These are phyloP conservation scores for Zosterops borbonicus DNA, from an alignment of 2,113 vertebrate species.

Conservation along the genomic window DNA sequence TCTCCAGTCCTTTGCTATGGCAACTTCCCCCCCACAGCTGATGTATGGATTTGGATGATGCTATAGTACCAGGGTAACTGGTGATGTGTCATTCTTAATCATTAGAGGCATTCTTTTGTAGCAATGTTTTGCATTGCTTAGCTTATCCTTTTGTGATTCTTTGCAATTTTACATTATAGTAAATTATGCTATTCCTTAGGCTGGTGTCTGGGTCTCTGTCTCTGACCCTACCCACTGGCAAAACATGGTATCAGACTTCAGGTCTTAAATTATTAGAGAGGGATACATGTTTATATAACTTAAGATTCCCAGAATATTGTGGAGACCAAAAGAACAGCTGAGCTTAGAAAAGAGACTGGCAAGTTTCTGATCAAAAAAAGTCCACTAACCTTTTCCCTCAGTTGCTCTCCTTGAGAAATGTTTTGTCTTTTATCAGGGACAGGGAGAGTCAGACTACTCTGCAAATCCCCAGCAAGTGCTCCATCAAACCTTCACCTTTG, in stretches of 20 bases:
- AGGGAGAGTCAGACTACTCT: background rate
- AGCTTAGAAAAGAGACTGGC: background rate
- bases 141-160: background rate
- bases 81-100: background rate
- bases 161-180: background rate
- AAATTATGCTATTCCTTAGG: background rate
- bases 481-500: constrained; percentile 7
- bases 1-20: background rate
- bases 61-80: background rate
- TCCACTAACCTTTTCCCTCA: background rate
- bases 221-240: background rate
- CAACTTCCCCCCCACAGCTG: background rate
- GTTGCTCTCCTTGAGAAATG: background rate
- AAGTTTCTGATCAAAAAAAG: background rate
- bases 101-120: background rate
- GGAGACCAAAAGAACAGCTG: background rate
- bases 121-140: background rate
- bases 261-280: background rate
- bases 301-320: background rate
- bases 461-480: background rate
- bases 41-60: background rate
- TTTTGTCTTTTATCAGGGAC: background rate
- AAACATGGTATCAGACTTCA: background rate
- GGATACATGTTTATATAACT: background rate
- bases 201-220: background rate